These are phyloP conservation scores for Merops nubicus DNA, from an alignment of 2,113 vertebrate genomes.

Conservation along the genomic window DNA sequence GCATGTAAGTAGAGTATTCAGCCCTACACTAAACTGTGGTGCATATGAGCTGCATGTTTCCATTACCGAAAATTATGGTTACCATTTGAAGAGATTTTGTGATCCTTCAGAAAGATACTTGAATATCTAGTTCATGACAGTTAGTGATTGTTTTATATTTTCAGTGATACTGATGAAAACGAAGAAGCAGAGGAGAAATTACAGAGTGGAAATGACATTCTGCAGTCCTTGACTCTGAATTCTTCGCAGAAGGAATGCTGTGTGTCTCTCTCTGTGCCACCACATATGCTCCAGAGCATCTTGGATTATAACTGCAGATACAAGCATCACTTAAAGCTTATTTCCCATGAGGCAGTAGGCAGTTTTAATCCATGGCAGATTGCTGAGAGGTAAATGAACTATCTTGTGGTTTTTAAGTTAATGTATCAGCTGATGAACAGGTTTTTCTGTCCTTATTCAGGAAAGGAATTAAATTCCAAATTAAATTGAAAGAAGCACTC, in stretches of 20 bases:
- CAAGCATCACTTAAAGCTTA: constrained; percentile 78
- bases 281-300: constrained; percentile 77
- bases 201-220: not conserved
- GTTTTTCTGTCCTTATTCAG: not conserved
- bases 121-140: not conserved
- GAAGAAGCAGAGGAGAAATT: constrained; percentile 66
- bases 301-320: constrained; percentile 79
- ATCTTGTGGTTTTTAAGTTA: not conserved
- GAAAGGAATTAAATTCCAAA: not conserved
- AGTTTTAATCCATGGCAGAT: constrained; percentile 87
- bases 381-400: constrained; percentile 83
- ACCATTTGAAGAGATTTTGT: not conserved
- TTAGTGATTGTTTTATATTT: not conserved
- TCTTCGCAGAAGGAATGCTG: not conserved
- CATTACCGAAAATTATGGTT: not conserved
- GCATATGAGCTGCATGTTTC: not conserved
- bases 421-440: not conserved
- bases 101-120: not conserved
- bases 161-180: constrained; percentile 74
- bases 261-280: constrained; percentile 75
- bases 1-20: constrained; percentile 77
- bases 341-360: constrained; percentile 82
- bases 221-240: not conserved
- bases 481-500: not conserved
- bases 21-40: not conserved